A percentile compares a stretch with the other conserved stretches of the same genome.
Evolutionary conservation across 2,888 invertebrate genomes (phyloP).

Genomic region (Andrena trimmerana): DNA sequence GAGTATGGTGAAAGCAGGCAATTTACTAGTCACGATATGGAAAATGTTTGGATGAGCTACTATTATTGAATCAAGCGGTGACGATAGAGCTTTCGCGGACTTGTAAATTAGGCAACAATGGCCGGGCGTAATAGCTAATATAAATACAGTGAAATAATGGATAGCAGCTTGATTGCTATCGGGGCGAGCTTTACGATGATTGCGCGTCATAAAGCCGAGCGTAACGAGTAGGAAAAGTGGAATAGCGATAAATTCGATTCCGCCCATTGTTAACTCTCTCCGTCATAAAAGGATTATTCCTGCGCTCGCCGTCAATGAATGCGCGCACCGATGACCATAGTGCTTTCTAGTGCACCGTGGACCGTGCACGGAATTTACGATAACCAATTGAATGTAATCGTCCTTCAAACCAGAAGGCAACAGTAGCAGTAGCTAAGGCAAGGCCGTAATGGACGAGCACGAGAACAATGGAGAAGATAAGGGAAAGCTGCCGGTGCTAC

Average conservation of each 20-base stretch:
- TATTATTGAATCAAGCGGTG: not conserved
- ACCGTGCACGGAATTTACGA: conserved; percentile 23
- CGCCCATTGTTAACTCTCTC: conserved; percentile 20
- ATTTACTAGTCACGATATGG: conserved; percentile 21
- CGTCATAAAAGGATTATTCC: conserved; percentile 16
- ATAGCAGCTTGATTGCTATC: not conserved
- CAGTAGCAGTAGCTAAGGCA: conserved; percentile 33
- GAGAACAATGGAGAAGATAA: conserved; percentile 53
- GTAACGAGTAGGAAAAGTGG: conserved; percentile 8
- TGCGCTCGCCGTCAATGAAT: not conserved
- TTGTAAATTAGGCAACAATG: not conserved
- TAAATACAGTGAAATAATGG: not conserved
- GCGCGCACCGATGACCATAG: conserved; percentile 5
- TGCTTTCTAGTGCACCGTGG: conserved; percentile 14
- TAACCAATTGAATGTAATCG: conserved; percentile 40
- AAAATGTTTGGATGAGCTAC: not conserved
- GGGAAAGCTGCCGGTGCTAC: conserved; percentile 51
- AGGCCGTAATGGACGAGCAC: conserved; percentile 42
- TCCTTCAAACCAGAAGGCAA: conserved; percentile 30
- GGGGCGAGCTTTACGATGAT: conserved; percentile 10
- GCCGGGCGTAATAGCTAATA: not conserved
- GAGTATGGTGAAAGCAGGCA: not conserved
- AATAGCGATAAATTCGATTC: conserved; percentile 34
- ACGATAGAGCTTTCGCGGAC: not conserved
- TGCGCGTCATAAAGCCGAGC: not conserved